Percentiles rank a stretch among this genome's conserved stretches.
These are phyloP conservation scores for Drosophila jambulina DNA, from an alignment of 1,140 invertebrate species.

Conservation along the genomic window DNA sequence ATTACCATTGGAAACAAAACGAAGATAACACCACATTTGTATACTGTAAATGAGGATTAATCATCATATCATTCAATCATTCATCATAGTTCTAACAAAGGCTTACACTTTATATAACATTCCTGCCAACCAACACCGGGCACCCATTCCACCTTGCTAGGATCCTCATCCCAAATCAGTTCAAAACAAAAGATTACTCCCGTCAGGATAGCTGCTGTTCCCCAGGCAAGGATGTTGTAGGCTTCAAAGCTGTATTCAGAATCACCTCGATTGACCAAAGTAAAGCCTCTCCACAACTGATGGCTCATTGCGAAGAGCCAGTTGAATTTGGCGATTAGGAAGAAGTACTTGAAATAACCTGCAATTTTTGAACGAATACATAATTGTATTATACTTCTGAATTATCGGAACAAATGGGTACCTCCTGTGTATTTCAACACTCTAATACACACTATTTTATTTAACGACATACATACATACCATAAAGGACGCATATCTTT, in stretches of 20 bases:
- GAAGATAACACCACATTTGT: rapidly evolving
- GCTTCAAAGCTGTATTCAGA: not conserved
- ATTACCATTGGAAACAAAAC: rapidly evolving
- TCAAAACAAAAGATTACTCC: not conserved
- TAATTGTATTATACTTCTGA: too few species aligned
- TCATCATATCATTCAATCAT: too few species aligned
- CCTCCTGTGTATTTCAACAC: too few species aligned
- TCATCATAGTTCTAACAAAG: too few species aligned
- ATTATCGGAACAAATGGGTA: too few species aligned
- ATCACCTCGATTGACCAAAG: not conserved
- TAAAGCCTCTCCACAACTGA: not conserved
- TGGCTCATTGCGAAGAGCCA: not conserved
- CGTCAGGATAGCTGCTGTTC: not conserved
- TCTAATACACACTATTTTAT: too few species aligned
- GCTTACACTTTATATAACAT: too few species aligned
- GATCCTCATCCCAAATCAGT: not conserved
- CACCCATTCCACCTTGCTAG: not conserved
- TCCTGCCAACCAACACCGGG: too few species aligned
- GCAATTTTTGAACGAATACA: too few species aligned
- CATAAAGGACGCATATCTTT: too few species aligned
- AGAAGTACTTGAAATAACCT: not conserved
- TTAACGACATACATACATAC: not conserved
- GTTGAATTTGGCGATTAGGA: not conserved
- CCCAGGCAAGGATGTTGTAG: not conserved
- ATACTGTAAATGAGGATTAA: not conserved